Conservation (phyloP, 2,797 vertebrate species). For the Triplophysa bombifrons region DNA sequence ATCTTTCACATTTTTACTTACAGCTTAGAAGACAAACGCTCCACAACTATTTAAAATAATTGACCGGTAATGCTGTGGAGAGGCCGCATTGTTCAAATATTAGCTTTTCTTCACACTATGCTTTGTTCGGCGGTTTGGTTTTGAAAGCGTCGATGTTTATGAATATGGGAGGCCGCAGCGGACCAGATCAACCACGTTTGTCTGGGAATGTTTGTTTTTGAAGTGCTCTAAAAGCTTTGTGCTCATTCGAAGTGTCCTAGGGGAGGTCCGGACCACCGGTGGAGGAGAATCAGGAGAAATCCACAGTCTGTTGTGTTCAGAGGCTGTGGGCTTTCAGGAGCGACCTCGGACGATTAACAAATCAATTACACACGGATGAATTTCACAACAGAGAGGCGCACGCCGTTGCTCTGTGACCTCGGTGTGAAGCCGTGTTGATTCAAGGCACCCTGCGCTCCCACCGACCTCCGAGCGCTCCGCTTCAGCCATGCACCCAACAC, state of each 20-base stretch:
- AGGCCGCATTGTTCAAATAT: not conserved
- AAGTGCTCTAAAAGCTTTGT: slow-evolving; percentile 54
- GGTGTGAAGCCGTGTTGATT: slow-evolving; percentile 22
- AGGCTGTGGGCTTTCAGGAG: slow-evolving; percentile 51
- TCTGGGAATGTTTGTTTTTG: slow-evolving; percentile 36
- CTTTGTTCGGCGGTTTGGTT: not conserved
- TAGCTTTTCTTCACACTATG: slow-evolving; percentile 13
- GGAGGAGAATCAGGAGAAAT: slow-evolving; percentile 40
- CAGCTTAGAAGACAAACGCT: not conserved
- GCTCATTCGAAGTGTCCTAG: slow-evolving; percentile 46
- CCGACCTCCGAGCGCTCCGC: slow-evolving; percentile 24
- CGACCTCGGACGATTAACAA: slow-evolving; percentile 67
- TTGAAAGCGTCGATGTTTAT: slow-evolving; percentile 27
- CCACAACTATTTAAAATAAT: not conserved
- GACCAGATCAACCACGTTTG: slow-evolving; percentile 26
- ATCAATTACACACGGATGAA: slow-evolving; percentile 67
- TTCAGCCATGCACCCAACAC: slow-evolving; percentile 30
- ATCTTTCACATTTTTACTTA: not conserved
- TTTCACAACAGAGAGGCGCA: slow-evolving; percentile 38
- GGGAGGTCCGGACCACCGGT: slow-evolving; percentile 46
- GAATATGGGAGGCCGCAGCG: slow-evolving; percentile 10
- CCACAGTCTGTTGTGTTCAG: slow-evolving; percentile 28
- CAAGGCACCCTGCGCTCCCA: slow-evolving; percentile 12
- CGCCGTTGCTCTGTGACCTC: slow-evolving; percentile 30
- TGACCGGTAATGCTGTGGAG: not conserved